Evolutionary conservation across 2,113 vertebrate species (phyloP).

Genomic region (rabbit (Oryctolagus cuniculus)): DNA sequence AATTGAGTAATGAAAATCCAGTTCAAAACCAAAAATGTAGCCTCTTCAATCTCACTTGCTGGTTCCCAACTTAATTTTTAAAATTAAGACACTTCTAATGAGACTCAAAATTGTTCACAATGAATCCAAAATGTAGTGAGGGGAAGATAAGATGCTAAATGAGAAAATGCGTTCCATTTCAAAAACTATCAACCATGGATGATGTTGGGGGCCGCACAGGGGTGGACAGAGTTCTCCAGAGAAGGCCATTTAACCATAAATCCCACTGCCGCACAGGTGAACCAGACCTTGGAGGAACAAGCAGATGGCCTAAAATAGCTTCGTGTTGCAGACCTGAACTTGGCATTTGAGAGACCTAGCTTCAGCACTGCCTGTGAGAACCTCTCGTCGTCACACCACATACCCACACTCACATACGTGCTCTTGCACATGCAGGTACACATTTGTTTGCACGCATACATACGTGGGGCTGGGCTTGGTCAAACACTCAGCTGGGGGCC

Average conservation of each 20-base stretch:
- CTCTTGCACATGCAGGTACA: neutral
- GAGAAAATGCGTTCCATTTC: neutral
- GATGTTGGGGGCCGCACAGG: rapidly evolving
- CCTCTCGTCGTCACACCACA: neutral
- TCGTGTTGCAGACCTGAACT: neutral
- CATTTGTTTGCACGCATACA: neutral
- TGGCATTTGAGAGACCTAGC: neutral
- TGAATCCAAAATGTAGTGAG: conserved; percentile 47
- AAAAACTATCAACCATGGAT: neutral
- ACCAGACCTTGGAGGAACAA: conserved; percentile 6
- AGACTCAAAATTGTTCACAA: conserved; percentile 40
- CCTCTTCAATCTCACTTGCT: conserved; percentile 65
- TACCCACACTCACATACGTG: neutral
- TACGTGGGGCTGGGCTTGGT: neutral
- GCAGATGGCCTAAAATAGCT: neutral
- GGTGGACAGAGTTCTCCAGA: neutral
- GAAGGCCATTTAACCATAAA: neutral
- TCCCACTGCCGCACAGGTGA: neutral
- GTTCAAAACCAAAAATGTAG: conserved; percentile 49
- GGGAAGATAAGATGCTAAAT: neutral
- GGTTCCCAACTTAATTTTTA: conserved; percentile 68
- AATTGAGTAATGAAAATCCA: conserved; percentile 60
- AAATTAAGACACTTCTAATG: conserved; percentile 70
- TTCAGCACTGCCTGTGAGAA: no score
- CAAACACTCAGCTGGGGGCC: neutral